Conservation (phyloP, 2,797 vertebrate genomes). For the Zenarchopterus dispar region DNA sequence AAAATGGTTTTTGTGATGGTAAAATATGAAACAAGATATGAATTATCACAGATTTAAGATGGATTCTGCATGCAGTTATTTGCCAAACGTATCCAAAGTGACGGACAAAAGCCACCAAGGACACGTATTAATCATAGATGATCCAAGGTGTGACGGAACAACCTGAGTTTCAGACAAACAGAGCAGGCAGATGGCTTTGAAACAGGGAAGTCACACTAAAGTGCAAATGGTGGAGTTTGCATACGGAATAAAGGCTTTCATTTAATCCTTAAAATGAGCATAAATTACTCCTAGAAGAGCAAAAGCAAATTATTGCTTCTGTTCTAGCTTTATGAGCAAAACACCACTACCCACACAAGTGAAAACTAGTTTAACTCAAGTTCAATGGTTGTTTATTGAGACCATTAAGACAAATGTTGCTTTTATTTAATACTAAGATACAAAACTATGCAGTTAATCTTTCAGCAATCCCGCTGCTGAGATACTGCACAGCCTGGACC, state of each 20-base stretch:
- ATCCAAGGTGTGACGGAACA: constrained; percentile 16
- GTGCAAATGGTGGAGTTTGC: constrained; percentile 23
- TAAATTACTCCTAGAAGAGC: constrained; percentile 33
- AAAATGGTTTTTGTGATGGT: neutral
- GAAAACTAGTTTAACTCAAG: constrained; percentile 8
- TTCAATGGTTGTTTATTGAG: neutral
- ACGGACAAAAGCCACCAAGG: constrained; percentile 11
- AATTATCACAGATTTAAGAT: constrained; percentile 9
- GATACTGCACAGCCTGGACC: constrained; percentile 1
- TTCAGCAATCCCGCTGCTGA: constrained; percentile 3
- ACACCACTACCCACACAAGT: constrained; percentile 21
- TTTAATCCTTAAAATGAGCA: constrained; percentile 44
- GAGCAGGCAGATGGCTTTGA: constrained; percentile 63
- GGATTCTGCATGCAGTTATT: constrained; percentile 6
- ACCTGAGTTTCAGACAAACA: constrained; percentile 41
- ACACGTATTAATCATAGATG: constrained; percentile 37
- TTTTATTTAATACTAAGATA: neutral
- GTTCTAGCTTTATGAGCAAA: constrained; percentile 11
- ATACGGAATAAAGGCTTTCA: constrained; percentile 40
- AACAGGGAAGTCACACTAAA: constrained; percentile 50
- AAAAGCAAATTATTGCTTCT: constrained; percentile 28
- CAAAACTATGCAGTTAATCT: constrained; percentile 4
- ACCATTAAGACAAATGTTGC: constrained; percentile 1
- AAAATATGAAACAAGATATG: neutral
- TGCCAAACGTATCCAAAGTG: constrained; percentile 7